These are phyloP conservation scores for Kradibia gibbosae DNA, from an alignment of 1,140 invertebrate genomes.

Conservation along the genomic window DNA sequence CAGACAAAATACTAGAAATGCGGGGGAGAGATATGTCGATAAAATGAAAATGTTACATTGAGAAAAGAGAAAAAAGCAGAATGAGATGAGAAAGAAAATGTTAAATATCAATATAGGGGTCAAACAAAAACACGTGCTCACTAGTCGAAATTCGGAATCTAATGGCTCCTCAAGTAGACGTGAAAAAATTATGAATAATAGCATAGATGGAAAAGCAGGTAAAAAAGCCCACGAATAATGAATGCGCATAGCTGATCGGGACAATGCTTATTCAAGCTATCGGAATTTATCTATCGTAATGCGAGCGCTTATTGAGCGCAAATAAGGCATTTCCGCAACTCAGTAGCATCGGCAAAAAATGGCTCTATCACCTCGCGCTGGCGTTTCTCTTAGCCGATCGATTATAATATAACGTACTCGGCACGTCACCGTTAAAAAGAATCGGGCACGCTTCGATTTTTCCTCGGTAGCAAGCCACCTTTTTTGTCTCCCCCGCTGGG, in stretches of 20 bases:
- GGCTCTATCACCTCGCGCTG: background rate
- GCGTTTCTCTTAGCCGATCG: background rate
- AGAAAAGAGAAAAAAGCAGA: no score
- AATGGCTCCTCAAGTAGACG: no score
- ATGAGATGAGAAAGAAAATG: no score
- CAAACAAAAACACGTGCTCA: no score
- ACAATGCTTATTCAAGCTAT: no score
- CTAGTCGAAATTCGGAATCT: no score
- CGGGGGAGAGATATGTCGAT: no score
- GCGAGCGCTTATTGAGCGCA: background rate
- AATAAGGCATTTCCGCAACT: background rate
- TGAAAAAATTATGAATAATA: background rate
- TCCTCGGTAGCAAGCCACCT: background rate
- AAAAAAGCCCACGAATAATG: background rate
- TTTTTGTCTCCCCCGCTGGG: background rate
- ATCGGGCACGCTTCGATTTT: background rate
- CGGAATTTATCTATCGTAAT: background rate
- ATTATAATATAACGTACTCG: slow-evolving; percentile 8
- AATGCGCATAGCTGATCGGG: background rate
- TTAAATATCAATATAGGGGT: no score
- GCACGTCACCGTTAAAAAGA: background rate
- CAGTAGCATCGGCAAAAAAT: background rate
- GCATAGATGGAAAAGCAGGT: background rate
- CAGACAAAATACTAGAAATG: no score
- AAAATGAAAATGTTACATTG: no score